Conservation (phyloP, 1,140 invertebrate species). For the Macrobrachium rosenbergii region DNA sequence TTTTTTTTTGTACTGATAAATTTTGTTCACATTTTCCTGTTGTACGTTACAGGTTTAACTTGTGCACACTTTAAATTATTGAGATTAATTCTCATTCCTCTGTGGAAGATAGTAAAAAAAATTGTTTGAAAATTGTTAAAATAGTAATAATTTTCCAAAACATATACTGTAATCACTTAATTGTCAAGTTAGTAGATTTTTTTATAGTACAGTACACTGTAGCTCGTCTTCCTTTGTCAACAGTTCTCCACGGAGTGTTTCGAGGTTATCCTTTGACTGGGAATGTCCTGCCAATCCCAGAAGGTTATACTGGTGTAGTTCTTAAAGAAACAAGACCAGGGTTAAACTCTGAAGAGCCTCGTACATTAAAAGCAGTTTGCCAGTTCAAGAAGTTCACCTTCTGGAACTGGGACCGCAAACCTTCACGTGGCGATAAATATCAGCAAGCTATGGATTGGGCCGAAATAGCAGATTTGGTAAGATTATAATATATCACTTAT, state of each 20-base stretch:
- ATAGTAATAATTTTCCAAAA: too few relatives aligned
- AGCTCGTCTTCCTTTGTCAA: too few relatives aligned
- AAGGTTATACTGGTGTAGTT: conserved; percentile 44
- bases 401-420: conserved; percentile 61
- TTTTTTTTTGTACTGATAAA: too few relatives aligned
- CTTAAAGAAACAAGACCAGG: conserved; percentile 30
- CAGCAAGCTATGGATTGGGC: conserved; percentile 60
- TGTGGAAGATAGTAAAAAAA: too few relatives aligned
- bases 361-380: conserved; percentile 23
- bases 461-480: conserved; percentile 49
- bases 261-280: conserved; percentile 41
- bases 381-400: conserved; percentile 53
- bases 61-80: too few relatives aligned
- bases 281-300: not conserved
- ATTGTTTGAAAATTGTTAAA: too few relatives aligned
- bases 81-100: too few relatives aligned
- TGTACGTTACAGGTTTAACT: too few relatives aligned
- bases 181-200: too few relatives aligned
- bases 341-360: conserved; percentile 10
- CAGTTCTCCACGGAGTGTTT: conserved; percentile 4
- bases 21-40: too few relatives aligned
- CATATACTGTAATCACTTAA: too few relatives aligned
- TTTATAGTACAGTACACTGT: too few relatives aligned
- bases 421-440: conserved; percentile 52
- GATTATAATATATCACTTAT: not conserved